phyloP scores from a whole-genome alignment of 1,140 invertebrate species.

The Penaeus vannamei region DNA sequence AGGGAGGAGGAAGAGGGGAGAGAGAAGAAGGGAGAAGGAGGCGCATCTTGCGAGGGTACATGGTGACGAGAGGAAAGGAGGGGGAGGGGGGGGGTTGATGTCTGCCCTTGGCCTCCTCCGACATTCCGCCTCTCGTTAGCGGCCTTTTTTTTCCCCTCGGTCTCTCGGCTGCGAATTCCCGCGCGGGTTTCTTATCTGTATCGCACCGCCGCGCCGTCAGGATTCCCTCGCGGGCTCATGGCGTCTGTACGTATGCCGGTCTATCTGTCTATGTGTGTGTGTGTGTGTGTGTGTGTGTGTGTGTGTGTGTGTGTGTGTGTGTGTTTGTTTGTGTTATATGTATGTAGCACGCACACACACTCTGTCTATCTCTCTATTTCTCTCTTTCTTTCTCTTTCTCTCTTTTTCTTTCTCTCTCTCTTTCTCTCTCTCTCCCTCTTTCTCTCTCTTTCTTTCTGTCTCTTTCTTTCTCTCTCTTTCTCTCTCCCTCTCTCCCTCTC shows the following conservation, averaged over 20 bases:
- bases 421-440: not conserved
- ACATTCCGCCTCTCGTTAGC: too few relatives aligned
- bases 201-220: too few relatives aligned
- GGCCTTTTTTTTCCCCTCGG: too few relatives aligned
- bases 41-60: too few relatives aligned
- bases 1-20: too few relatives aligned
- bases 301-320: not conserved
- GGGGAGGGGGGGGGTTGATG: too few relatives aligned
- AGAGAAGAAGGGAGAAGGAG: too few relatives aligned
- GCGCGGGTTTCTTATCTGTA: too few relatives aligned
- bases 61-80: too few relatives aligned
- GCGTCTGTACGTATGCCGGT: constrained; percentile 11
- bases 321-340: not conserved
- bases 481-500: not conserved
- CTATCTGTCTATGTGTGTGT: not conserved
- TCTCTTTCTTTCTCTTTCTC: not conserved
- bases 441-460: not conserved
- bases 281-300: not conserved
- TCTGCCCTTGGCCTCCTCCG: too few relatives aligned
- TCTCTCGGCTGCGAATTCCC: too few relatives aligned
- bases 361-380: not conserved
- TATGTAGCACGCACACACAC: not conserved
- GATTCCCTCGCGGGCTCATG: not conserved
- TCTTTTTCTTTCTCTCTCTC: not conserved
- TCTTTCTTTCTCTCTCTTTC: not conserved